phyloP scores from a whole-genome alignment of 2,888 invertebrate genomes.

The Hecatera dysodea region DNA sequence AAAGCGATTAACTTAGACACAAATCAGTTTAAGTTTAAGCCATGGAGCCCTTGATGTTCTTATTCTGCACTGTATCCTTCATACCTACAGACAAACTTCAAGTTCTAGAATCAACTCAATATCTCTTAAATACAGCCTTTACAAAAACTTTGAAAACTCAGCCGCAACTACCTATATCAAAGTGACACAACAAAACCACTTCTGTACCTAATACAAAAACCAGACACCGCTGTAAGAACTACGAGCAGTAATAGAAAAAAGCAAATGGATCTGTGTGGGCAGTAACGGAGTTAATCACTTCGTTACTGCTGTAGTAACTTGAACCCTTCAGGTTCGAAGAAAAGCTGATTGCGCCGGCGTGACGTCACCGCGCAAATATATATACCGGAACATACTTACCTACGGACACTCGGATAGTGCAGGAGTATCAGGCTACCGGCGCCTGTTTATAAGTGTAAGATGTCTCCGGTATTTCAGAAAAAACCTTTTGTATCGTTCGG shows the following conservation, averaged over 20 bases:
- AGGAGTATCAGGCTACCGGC: conserved; percentile 44
- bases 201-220: conserved; percentile 56
- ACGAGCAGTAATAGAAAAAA: conserved; percentile 65
- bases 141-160: conserved; percentile 9
- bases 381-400: conserved; percentile 46
- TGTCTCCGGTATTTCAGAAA: conserved; percentile 28
- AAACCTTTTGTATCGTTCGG: conserved; percentile 38
- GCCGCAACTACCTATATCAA: conserved; percentile 30
- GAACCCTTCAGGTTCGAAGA: conserved; percentile 70
- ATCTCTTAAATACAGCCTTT: neutral
- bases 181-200: conserved; percentile 47
- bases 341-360: conserved; percentile 69
- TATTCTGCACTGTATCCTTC: neutral
- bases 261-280: conserved; percentile 65
- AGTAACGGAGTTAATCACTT: conserved; percentile 74
- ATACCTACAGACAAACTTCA: conserved; percentile 5
- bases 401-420: conserved; percentile 38
- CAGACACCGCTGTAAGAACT: conserved; percentile 57
- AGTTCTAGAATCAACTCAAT: neutral
- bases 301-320: conserved; percentile 72
- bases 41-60: conserved; percentile 19
- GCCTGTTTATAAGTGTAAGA: conserved; percentile 40
- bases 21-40: conserved; percentile 56
- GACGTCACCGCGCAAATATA: conserved; percentile 67
- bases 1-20: conserved; percentile 40